Base-by-base conservation (phyloP, 1,140 invertebrate genomes). In the Pectinophora gossypiella region DNA sequence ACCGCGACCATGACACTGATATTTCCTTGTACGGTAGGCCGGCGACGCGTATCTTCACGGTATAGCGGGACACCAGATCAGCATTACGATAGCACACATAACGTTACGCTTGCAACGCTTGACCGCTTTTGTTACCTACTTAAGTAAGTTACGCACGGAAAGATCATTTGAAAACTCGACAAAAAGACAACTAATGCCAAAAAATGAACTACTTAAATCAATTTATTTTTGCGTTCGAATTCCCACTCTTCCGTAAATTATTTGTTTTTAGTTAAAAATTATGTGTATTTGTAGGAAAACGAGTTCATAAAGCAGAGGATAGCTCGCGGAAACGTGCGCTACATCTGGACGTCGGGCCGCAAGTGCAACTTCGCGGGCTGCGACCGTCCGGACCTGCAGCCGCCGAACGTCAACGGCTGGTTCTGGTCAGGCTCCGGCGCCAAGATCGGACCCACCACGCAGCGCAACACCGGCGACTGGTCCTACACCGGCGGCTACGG, bases 351-450 rank as follows among this genome's bases (percentile, higher is more conserved):
- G 0, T 96, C 95, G 3, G 96, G 96, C 2, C 91, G 96, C 23
- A 97, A 97, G 76, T 97, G 96, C 71, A 96, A 97, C 82, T 97
- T 97, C 69, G 95, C 95, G 54, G 96, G 96, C 19, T 97, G 96
- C 78, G 95, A 96, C 83, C 89, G 95, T 48, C 89, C 94, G 19
- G 96, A 97, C 78, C 89, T 97, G 53, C 94, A 96, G 87, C 96
- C 96, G 0, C 92, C 94, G 48, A 95, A 97, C 69, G 89, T 96
- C 27, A 97, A 97, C 83, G 96, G 96, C 55, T 97, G 95, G 95
- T 97, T 97, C 91, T 97, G 95, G 95, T 95, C 94, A 13, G 96
- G 95, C 53, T 96, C 95, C 1, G 95, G 95, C 6, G 95, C 93
- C 40, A 96, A 96, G 87, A 95, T 97, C 61, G 95, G 95, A 38